Base-by-base conservation (phyloP, 2,888 invertebrate genomes). In the Zaprionus bogoriensis region DNA sequence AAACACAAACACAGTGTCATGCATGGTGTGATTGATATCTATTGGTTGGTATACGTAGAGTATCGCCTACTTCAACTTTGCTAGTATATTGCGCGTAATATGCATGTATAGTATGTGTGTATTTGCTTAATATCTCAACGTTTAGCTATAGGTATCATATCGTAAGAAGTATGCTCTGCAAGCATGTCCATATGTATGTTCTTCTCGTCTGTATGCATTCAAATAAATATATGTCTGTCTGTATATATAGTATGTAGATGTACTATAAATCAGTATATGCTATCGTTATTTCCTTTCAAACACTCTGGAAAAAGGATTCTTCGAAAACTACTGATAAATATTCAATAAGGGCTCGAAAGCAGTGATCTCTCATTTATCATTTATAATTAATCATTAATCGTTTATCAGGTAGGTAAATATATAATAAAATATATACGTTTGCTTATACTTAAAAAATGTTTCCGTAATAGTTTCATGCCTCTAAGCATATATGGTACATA, bases 381-480 rank as follows among this genome's bases (percentile, higher is more conserved):
- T n/a, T n/a, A n/a, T n/a, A n/a, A n/a, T n/a, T n/a, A n/a, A n/a
- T n/a, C n/a, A n/a, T n/a, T n/a, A n/a, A n/a, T 36, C 17, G 4
- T 7, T 36, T 68, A 63, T 36, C 14, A 50, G 39, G 28, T 63
- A 63, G 63, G 58, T 82, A 82, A 63, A 64, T 77, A 70, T 59
- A 62, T 73, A 66, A 59, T 77, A 74, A 67, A 62, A 62, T 77
- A 70, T 70, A 71, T 59, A n/a, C n/a, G 47, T 67, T 57, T 61
- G 53, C 74, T 68, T 67, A 72, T 58, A 52, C 61, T 65, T 57
- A 67, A 65, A 58, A 45, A 72, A 77, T 50, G 39, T 51, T 50
- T 36, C 28, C 28, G 17, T 57, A 32, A 28, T 47, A 54, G 27
- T 55, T 44, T 46, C 23, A 44, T 67, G 61, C 67, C 51, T 59